phyloP scores from a whole-genome alignment of 2,113 vertebrate species.

The Glareola pratincola region DNA sequence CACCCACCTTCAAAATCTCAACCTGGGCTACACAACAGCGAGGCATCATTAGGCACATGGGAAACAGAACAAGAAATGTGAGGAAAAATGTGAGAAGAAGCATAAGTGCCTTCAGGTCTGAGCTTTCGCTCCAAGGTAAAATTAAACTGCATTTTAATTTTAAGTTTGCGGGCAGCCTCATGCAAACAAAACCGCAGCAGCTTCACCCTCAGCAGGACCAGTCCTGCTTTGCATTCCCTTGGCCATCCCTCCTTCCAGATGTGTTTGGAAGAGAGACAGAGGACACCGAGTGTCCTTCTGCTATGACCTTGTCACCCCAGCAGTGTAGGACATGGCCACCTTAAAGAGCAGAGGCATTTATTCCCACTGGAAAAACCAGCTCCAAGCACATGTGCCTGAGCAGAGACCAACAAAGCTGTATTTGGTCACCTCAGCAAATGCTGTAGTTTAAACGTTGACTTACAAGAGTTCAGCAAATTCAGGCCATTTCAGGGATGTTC shows the following conservation, averaged over 20 bases:
- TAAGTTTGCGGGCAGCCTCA: background rate
- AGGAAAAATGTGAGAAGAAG: background rate
- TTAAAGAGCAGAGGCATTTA: background rate
- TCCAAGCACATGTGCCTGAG: background rate
- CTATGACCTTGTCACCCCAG: background rate
- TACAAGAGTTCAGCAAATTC: background rate
- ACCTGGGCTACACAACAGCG: background rate
- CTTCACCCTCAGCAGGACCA: background rate
- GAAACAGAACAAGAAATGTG: background rate
- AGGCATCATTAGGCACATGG: background rate
- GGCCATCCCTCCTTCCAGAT: background rate
- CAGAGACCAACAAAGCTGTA: background rate
- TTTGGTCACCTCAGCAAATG: background rate
- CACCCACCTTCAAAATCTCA: background rate
- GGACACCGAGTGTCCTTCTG: background rate
- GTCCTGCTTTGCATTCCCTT: background rate
- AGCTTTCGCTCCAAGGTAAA: background rate
- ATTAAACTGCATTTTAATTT: background rate
- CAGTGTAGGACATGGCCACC: background rate
- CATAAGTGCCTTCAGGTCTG: background rate
- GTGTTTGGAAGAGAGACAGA: background rate
- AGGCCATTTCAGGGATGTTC: background rate
- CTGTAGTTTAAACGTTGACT: background rate
- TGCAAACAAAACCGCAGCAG: rapidly evolving
- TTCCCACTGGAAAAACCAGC: background rate